A percentile compares a stretch with the other conserved stretches of the same genome.
Conservation (phyloP, 2,797 vertebrate species). For the Myripristis murdjan region DNA sequence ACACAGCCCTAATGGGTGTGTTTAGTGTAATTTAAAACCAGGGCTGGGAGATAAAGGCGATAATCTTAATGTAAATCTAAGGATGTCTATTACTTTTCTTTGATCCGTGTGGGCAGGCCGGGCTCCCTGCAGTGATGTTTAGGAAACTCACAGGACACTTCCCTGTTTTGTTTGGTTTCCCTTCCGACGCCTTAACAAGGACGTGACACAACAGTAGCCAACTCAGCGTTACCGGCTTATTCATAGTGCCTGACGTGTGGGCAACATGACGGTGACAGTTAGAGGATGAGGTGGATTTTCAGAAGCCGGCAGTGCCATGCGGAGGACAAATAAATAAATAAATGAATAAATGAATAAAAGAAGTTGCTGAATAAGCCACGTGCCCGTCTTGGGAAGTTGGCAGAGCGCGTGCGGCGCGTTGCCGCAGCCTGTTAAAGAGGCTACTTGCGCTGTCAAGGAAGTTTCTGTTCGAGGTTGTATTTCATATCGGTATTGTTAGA, state of each 20-base stretch:
- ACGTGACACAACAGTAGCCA: conserved; percentile 41
- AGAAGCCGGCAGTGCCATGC: conserved; percentile 23
- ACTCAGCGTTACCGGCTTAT: no score
- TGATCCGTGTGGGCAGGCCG: conserved; percentile 23
- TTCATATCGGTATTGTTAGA: no score
- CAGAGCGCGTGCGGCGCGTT: conserved; percentile 24
- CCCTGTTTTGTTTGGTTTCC: conserved; percentile 27
- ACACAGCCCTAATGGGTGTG: conserved; percentile 10
- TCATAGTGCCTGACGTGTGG: no score
- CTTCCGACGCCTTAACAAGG: conserved; percentile 19
- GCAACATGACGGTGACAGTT: no score
- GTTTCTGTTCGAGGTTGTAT: no score
- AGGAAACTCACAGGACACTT: conserved; percentile 16
- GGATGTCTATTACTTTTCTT: conserved; percentile 31
- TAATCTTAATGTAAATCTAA: conserved; percentile 64
- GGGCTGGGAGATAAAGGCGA: conserved; percentile 41
- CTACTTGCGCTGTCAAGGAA: no score
- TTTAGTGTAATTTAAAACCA: conserved; percentile 38
- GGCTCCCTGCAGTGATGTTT: conserved; percentile 50
- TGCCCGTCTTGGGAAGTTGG: conserved; percentile 30
- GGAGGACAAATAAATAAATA: no score
- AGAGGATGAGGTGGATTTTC: no score
- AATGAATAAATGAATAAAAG: no score
- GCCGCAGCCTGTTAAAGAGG: no score
- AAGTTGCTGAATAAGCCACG: conserved; percentile 66